Base-by-base conservation (phyloP, 2,797 vertebrate species). In the Hemibagrus guttatus region DNA sequence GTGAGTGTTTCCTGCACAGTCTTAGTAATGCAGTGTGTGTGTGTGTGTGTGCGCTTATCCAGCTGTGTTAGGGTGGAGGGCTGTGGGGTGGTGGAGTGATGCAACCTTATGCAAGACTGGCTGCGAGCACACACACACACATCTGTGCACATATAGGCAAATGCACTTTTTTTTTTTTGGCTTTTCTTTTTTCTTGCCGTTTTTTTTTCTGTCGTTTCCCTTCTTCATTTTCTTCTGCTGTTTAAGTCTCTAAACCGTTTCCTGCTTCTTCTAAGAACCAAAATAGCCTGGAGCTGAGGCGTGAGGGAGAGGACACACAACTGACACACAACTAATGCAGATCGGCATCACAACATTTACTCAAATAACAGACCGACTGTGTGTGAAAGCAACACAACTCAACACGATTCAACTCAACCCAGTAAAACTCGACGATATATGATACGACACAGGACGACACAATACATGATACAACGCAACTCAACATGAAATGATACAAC, bases 21-120 rank as follows among this genome's bases (percentile, higher is more conserved):
- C 68, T 71, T 26, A 46, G 39, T 5, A 42, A 19, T 42, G 64
- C 21, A 31, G 66, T 39, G 66, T 19, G 66, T 19, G 66, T 19
- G 17, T 6, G n/a, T 6, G 12, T 5, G n/a, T 2, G 61, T 0
- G 1, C 5, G 23, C 26, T 54, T n/a, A 76, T 31, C n/a, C 75
- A 78, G 75, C 75, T 78, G 75, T 78, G 52, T 35, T 78, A 58
- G 75, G 75, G 52, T 78, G 75, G n/a, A 78, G n/a, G 75, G 16
- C 28, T 39, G 35, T 56, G 52, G 75, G 75, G 75, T 31, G 75
- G n/a, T 56, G 49, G 19, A 31, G 74, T 76, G 74, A 78, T 78
- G 75, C 75, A 78, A 78, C 75, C 75, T 78, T 23, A 21, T 58
- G 52, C 75, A 78, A 78, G 52, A 58, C 75, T 78, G 54, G 9